Percentiles rank a stretch among this genome's conserved stretches.
Conservation (phyloP, 2,888 invertebrate species). For the Dioctria linearis region DNA sequence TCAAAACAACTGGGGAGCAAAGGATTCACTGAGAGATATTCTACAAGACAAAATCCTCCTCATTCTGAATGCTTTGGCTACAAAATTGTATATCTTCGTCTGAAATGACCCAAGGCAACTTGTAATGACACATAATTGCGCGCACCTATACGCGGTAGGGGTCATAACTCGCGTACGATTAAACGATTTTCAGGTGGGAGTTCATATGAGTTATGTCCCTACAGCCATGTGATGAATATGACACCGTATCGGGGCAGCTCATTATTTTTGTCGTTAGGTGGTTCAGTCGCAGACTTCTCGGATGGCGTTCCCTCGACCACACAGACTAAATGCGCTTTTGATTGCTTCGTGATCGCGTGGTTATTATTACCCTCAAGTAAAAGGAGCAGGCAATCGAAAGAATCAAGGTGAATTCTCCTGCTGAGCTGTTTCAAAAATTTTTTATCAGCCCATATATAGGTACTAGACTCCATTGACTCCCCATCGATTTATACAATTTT, state of each 20-base stretch:
- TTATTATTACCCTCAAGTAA: slow-evolving; percentile 25
- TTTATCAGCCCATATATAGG: slow-evolving; percentile 17
- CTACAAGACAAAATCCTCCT: neutral
- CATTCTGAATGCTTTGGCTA: neutral
- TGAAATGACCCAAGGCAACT: slow-evolving; percentile 45
- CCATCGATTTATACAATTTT: neutral
- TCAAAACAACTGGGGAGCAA: too few species aligned
- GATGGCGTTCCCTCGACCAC: slow-evolving; percentile 24
- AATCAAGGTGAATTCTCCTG: slow-evolving; percentile 17
- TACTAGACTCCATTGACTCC: neutral
- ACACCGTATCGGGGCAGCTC: slow-evolving; percentile 33
- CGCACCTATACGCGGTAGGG: slow-evolving; percentile 37
- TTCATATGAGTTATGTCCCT: slow-evolving; percentile 32
- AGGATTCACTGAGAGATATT: too few species aligned
- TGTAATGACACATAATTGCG: slow-evolving; percentile 50
- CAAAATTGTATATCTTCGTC: neutral
- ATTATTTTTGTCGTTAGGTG: slow-evolving; percentile 46
- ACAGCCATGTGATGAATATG: slow-evolving; percentile 40
- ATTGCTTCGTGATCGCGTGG: slow-evolving; percentile 41
- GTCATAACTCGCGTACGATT: slow-evolving; percentile 38
- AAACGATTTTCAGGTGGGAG: slow-evolving; percentile 49
- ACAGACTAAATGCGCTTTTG: slow-evolving; percentile 43
- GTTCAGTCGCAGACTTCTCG: slow-evolving; percentile 7
- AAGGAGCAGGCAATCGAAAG: slow-evolving; percentile 6
- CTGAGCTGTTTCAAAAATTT: neutral